Evolutionary conservation across 1,140 invertebrate genomes (phyloP).

Genomic region (Odontomachus brunneus): DNA sequence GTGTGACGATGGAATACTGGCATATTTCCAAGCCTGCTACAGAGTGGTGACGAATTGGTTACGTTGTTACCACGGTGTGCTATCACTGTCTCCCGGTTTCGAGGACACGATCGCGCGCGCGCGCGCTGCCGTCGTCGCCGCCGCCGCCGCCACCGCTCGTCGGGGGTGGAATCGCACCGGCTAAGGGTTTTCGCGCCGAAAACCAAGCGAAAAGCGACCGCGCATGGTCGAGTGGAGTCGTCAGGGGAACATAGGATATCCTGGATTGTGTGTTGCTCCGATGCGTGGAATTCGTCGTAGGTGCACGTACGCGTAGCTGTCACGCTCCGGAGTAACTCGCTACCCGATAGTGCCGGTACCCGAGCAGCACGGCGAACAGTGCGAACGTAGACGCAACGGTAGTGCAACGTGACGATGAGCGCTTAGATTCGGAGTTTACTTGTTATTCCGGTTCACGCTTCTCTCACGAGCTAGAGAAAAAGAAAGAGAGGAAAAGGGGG

Average conservation of each 20-base stretch:
- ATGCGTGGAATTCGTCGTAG: background rate
- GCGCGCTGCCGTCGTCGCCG: too few species aligned
- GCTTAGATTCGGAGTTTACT: background rate
- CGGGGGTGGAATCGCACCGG: constrained; percentile 23
- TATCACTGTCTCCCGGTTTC: background rate
- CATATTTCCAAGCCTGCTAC: constrained; percentile 56
- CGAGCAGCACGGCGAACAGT: constrained; percentile 9
- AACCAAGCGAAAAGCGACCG: background rate
- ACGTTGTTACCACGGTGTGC: background rate
- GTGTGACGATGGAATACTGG: constrained; percentile 63
- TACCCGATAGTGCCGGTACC: background rate
- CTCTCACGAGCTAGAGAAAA: too few species aligned
- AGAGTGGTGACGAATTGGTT: constrained; percentile 39
- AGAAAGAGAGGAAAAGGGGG: too few species aligned
- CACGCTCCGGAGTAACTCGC: background rate
- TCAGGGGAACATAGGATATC: background rate
- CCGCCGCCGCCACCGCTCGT: background rate
- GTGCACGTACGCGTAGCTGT: background rate
- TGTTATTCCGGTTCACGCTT: background rate
- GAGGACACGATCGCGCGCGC: constrained; percentile 14
- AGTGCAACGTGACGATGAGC: constrained; percentile 4
- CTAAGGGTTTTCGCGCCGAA: constrained; percentile 10
- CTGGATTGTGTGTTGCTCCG: background rate
- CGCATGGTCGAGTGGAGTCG: background rate
- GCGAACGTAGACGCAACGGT: background rate